Base-by-base conservation (phyloP, 2,113 vertebrate species). In the Paedocypris sp. region DNA sequence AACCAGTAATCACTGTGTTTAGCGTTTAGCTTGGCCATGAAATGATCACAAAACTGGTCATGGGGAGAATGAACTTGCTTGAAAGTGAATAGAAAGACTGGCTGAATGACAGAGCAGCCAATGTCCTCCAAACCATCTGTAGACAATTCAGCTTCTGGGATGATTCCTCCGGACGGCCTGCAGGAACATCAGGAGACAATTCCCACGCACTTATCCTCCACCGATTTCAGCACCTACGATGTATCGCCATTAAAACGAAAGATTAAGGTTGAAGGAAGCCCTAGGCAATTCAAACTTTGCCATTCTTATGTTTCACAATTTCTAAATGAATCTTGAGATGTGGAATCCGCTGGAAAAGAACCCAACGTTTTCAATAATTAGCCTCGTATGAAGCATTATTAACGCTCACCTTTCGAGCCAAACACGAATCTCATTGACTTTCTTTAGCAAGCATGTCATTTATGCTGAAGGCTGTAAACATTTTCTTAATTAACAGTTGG, bases 401-500 rank as follows among this genome's bases (percentile, higher is more conserved):
- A 79, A 75, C 71, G 69, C 76, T 73, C 71, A 67, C 70, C 67
- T 71, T 73, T 73, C 52, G 69, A 72, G 26, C 39, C 12, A 72
- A 72, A 73, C 71, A 75, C 73, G 77, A 73, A 74, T 77, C 79
- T 79, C 80, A 82, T 82, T 82, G 80, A 75, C 75, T 83, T 83
- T 75, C 77, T 58, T 23, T 5, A 32, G 38, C 26, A 58, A 32
- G 54, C 18, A 58, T 43, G 18, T 32, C 16, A 58, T 58, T 58
- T 22, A 58, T 58, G 54, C 53, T 28, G 8, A 25, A 43, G 26
- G 73, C 65, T 66, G 69, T 73, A 81, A 82, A 80, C 68, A 71
- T 77, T 77, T 82, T 79, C 81, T 81, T 82, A 81, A 85, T 85
- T 83, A 83, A 83, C 80, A 70, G 75, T 68, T 28, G 13, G 13